A percentile compares a stretch with the other conserved stretches of the same genome.
Conservation (phyloP, 2,797 vertebrate genomes). For the Sebastolobus altivelis region DNA sequence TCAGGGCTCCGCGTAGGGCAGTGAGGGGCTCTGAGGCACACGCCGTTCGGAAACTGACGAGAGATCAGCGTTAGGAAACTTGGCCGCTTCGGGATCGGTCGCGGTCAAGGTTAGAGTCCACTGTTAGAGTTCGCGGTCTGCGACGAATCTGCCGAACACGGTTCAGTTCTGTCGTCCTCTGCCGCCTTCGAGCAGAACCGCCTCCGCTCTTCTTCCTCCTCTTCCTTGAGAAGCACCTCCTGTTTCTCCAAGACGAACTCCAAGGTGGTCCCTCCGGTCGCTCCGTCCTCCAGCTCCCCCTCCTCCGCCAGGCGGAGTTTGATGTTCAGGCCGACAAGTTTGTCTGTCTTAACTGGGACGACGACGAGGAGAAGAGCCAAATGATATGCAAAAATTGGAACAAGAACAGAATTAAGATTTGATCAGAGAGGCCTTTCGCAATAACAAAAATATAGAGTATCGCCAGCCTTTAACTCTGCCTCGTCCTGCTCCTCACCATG, state of each 20-base stretch:
- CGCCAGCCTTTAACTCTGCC: background rate
- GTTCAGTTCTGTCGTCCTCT: slow-evolving; percentile 48
- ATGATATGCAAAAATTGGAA: background rate
- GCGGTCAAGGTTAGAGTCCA: slow-evolving; percentile 69
- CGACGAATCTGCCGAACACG: slow-evolving; percentile 40
- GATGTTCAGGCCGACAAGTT: slow-evolving; percentile 80
- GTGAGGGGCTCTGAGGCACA: slow-evolving; percentile 62
- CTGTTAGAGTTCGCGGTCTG: slow-evolving; percentile 35
- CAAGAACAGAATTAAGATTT: background rate
- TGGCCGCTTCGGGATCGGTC: slow-evolving; percentile 16
- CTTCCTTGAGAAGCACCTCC: slow-evolving; percentile 51
- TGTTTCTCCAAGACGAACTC: slow-evolving; percentile 81
- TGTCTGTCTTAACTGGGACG: slow-evolving; percentile 76
- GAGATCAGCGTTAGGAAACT: slow-evolving; percentile 47
- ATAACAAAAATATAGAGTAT: background rate
- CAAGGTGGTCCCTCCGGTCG: slow-evolving; percentile 68
- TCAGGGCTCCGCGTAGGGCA: slow-evolving; percentile 52
- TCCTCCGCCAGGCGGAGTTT: slow-evolving; percentile 83
- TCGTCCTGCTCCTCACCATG: slow-evolving; percentile 70
- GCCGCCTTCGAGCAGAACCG: slow-evolving; percentile 37
- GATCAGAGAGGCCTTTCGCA: background rate
- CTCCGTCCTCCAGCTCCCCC: slow-evolving; percentile 67
- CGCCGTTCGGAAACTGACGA: slow-evolving; percentile 40
- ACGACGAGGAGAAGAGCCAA: slow-evolving; percentile 8
- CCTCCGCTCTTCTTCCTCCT: slow-evolving; percentile 45